These are phyloP conservation scores for Polydrusus cervinus DNA, from an alignment of 2,888 invertebrate genomes.

Conservation along the genomic window DNA sequence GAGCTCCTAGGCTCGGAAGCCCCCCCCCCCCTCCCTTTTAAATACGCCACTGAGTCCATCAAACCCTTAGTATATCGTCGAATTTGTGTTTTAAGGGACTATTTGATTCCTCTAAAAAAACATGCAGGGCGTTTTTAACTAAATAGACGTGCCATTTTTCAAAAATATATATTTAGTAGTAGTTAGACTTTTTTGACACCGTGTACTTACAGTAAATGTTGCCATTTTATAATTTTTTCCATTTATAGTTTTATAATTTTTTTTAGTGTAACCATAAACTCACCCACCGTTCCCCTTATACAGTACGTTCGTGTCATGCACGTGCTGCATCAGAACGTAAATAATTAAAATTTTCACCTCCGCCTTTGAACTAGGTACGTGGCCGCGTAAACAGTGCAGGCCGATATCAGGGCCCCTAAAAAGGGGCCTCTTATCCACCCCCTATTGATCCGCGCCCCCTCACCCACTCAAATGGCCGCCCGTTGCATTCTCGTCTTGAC, in stretches of 20 bases:
- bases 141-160: too few species aligned
- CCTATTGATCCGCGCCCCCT: slow-evolving; percentile 46
- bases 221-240: too few species aligned
- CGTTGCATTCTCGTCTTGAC: slow-evolving; percentile 51
- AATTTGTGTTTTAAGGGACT: too few species aligned
- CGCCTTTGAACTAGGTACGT: slow-evolving; percentile 50
- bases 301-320: slow-evolving; percentile 12
- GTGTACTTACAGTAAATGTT: too few species aligned
- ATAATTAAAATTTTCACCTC: slow-evolving; percentile 28
- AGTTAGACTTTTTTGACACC: too few species aligned
- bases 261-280: not conserved
- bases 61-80: too few species aligned
- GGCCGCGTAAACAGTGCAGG: slow-evolving; percentile 53
- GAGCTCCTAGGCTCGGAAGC: too few species aligned
- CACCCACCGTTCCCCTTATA: not conserved
- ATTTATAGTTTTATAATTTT: not conserved
- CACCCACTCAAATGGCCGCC: slow-evolving; percentile 40
- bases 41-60: too few species aligned
- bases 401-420: slow-evolving; percentile 26
- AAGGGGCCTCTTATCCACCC: slow-evolving; percentile 30
- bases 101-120: too few species aligned
- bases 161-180: too few species aligned
- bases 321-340: slow-evolving; percentile 18
- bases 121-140: too few species aligned
- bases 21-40: too few species aligned